Evolutionary conservation across 2,888 invertebrate genomes (phyloP).

Genomic region (Tineola bisselliella): DNA sequence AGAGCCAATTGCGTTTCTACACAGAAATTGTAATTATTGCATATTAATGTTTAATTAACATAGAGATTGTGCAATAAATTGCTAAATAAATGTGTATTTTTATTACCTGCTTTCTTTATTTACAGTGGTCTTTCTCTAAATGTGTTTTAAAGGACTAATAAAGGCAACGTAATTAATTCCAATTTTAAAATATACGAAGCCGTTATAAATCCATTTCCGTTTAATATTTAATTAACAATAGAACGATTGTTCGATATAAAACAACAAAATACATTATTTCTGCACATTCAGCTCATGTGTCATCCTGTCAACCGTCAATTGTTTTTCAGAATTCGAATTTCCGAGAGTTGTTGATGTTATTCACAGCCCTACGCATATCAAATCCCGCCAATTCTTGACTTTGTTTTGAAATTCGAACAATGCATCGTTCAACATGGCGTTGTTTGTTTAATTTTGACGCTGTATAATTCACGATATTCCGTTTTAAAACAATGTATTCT

Average conservation of each 20-base stretch:
- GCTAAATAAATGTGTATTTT: not conserved
- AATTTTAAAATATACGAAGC: too few species aligned
- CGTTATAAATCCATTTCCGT: not conserved
- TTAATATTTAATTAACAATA: not conserved
- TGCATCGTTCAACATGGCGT: not conserved
- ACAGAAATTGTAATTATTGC: not conserved
- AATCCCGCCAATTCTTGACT: not conserved
- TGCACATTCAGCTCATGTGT: not conserved
- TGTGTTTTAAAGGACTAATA: too few species aligned
- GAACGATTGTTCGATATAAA: not conserved
- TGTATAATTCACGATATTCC: not conserved
- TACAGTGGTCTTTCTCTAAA: too few species aligned
- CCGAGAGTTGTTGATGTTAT: not conserved
- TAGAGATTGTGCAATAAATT: not conserved
- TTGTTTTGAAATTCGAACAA: not conserved
- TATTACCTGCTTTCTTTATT: too few species aligned
- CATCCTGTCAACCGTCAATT: not conserved
- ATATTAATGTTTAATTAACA: not conserved
- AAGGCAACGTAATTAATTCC: too few species aligned
- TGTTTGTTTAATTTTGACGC: not conserved
- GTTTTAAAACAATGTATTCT: not conserved
- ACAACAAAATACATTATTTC: not conserved
- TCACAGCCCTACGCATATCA: not conserved
- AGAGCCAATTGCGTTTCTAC: not conserved
- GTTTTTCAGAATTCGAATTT: not conserved